Conservation (phyloP, 2,113 vertebrate species). For the Saguinus midas region DNA sequence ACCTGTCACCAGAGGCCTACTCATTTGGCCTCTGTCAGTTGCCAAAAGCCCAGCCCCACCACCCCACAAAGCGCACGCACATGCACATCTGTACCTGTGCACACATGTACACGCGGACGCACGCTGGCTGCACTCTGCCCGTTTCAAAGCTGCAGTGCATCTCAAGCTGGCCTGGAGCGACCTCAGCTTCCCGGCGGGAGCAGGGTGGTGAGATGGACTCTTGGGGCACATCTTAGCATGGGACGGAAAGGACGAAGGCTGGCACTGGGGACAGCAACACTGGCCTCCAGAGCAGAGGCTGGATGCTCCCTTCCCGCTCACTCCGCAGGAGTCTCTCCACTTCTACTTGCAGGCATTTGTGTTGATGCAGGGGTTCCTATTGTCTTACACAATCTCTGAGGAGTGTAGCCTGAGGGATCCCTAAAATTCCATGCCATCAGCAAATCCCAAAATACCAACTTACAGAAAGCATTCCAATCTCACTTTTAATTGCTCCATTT, state of each 20-base stretch:
- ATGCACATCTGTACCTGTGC: neutral
- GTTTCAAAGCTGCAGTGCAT: neutral
- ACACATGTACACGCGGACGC: accelerated
- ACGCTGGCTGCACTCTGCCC: neutral
- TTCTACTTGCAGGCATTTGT: neutral
- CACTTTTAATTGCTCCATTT: neutral
- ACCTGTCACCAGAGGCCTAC: neutral
- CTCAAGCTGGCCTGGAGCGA: too few relatives aligned
- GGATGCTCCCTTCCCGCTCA: neutral
- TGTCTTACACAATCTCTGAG: neutral
- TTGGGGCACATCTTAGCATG: neutral
- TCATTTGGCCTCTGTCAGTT: neutral
- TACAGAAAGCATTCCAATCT: neutral
- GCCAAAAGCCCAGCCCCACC: neutral
- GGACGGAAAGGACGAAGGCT: neutral
- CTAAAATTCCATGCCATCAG: neutral
- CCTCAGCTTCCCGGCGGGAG: neutral
- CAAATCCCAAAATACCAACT: neutral
- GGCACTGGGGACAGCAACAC: accelerated
- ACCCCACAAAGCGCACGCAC: too few relatives aligned
- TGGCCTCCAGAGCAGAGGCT: neutral
- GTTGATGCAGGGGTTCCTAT: neutral
- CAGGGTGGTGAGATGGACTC: neutral
- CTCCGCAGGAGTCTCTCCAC: neutral
- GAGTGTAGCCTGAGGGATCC: neutral